A percentile compares a stretch with the other conserved stretches of the same genome.
phyloP scores from a whole-genome alignment of 2,888 invertebrate species.

The Gymnoscelis rufifasciata region DNA sequence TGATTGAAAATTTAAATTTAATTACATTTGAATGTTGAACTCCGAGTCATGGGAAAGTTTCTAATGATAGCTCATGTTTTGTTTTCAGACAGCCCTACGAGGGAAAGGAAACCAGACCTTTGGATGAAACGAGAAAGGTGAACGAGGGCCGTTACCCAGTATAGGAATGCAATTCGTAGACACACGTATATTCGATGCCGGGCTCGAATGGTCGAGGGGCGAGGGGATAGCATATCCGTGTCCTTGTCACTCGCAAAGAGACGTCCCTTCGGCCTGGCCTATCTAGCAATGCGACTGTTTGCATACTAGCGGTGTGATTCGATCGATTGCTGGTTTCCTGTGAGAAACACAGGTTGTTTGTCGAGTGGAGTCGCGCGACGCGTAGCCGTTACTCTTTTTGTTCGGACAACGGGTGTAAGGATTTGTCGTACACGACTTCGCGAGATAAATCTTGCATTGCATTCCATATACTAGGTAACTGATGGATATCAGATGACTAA shows the following conservation, averaged over 20 bases:
- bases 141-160: conserved; percentile 68
- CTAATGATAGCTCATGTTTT: neutral
- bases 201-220: conserved; percentile 48
- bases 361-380: conserved; percentile 60
- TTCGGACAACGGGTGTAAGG: too few species aligned
- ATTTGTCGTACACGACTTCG: conserved; percentile 30
- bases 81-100: conserved; percentile 11
- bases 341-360: conserved; percentile 70
- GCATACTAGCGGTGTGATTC: conserved; percentile 67
- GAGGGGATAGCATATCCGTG: conserved; percentile 36
- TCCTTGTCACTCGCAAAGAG: conserved; percentile 45
- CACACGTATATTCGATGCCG: conserved; percentile 57
- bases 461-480: neutral
- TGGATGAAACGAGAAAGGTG: conserved; percentile 60
- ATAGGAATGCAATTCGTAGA: conserved; percentile 75
- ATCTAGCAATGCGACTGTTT: conserved; percentile 61
- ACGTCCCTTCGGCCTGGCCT: conserved; percentile 44
- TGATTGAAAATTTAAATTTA: neutral
- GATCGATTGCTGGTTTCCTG: conserved; percentile 70
- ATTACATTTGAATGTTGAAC: neutral
- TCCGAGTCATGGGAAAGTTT: neutral
- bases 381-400: conserved; percentile 58
- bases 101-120: conserved; percentile 58
- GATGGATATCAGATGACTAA: conserved; percentile 1
- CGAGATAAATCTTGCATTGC: too few species aligned